These are phyloP conservation scores for Eilema caniola DNA, from an alignment of 2,888 invertebrate species.

Conservation along the genomic window DNA sequence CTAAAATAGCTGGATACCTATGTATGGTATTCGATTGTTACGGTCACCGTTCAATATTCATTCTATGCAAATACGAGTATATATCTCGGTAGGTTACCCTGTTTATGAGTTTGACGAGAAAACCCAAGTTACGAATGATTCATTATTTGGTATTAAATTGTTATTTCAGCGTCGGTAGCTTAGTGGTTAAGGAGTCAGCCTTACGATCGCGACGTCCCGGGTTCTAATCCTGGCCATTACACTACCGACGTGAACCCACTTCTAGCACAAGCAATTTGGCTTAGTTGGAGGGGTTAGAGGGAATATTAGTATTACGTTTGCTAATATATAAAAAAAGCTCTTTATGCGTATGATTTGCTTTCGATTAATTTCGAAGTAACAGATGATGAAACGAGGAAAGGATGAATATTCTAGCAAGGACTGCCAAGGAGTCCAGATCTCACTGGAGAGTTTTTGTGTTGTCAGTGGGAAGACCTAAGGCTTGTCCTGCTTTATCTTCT, in stretches of 20 bases:
- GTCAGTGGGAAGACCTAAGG: no score
- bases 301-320: no score
- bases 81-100: conserved; percentile 47
- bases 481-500: no score
- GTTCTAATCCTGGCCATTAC: no score
- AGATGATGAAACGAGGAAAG: background rate
- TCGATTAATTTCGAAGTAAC: background rate
- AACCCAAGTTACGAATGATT: conserved; percentile 34
- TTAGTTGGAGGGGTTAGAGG: no score
- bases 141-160: conserved; percentile 14
- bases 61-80: conserved; percentile 79
- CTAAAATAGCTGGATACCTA: conserved; percentile 26
- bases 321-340: no score
- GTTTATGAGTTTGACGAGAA: conserved; percentile 40
- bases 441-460: no score
- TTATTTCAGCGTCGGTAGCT: no score
- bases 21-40: conserved; percentile 37
- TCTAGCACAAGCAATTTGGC: no score
- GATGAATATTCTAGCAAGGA: background rate
- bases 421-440: background rate
- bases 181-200: no score
- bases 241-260: no score
- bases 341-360: conserved; percentile 3
- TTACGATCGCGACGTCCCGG: no score
- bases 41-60: conserved; percentile 56